These are phyloP conservation scores for Cosmorhoe ocellata DNA, from an alignment of 2,888 invertebrate genomes.

Conservation along the genomic window DNA sequence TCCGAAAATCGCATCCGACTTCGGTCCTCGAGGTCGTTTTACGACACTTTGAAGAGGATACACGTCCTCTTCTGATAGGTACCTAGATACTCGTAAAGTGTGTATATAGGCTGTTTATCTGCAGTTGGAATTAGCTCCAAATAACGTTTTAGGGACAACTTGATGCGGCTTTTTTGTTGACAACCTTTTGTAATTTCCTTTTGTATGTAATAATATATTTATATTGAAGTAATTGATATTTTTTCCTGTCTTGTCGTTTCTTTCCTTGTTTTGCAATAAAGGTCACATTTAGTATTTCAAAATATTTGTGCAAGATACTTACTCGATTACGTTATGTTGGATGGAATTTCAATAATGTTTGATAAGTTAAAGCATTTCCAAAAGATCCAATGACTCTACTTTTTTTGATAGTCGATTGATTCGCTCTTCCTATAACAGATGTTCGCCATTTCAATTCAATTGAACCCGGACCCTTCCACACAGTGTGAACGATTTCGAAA, in stretches of 20 bases:
- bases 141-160: constrained; percentile 32
- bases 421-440: background rate
- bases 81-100: constrained; percentile 29
- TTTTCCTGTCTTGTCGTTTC: too few species aligned
- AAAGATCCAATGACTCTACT: background rate
- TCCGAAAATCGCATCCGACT: constrained; percentile 50
- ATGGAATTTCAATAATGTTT: constrained; percentile 17
- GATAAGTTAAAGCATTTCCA: background rate
- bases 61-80: constrained; percentile 36
- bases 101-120: constrained; percentile 34
- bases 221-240: too few species aligned
- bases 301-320: too few species aligned
- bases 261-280: too few species aligned
- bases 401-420: background rate
- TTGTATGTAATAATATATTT: too few species aligned
- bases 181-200: constrained; percentile 16
- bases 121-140: constrained; percentile 11
- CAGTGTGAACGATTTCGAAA: background rate
- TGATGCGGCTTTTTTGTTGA: constrained; percentile 30
- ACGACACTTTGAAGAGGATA: constrained; percentile 49
- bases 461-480: background rate
- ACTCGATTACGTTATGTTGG: too few species aligned
- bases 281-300: too few species aligned
- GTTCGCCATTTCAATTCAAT: constrained; percentile 1
- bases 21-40: constrained; percentile 47